Percentiles rank a stretch among this genome's conserved stretches.
These are phyloP conservation scores for Phthorimaea operculella DNA, from an alignment of 1,140 invertebrate species.

Conservation along the genomic window DNA sequence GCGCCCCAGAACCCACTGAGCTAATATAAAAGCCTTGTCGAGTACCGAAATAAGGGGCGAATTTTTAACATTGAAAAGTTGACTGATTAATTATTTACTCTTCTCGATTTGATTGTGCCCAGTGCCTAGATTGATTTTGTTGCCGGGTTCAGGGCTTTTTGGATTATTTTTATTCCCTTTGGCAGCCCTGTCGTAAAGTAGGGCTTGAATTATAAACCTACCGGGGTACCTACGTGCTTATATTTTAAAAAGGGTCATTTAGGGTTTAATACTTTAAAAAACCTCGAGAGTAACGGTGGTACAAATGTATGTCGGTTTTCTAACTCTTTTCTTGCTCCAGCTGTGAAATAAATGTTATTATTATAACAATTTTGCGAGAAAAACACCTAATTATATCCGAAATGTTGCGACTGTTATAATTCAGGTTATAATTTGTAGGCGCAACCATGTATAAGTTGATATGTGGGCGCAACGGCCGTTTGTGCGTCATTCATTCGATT, in stretches of 20 bases:
- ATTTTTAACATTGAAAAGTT: slow-evolving; percentile 53
- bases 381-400: no score
- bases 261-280: no score
- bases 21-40: slow-evolving; percentile 56
- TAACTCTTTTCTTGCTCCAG: no score
- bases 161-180: not conserved
- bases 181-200: not conserved
- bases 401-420: no score
- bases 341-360: no score
- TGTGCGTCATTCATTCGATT: no score
- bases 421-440: no score
- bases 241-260: not conserved
- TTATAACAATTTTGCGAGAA: no score
- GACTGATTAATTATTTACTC: slow-evolving; percentile 35
- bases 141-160: not conserved
- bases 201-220: not conserved
- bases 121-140: not conserved
- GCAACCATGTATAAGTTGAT: no score
- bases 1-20: not conserved
- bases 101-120: slow-evolving; percentile 28
- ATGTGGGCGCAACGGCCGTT: no score
- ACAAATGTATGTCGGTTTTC: no score
- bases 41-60: slow-evolving; percentile 46
- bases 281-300: no score
- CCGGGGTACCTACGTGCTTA: not conserved